Conservation (phyloP, 2,113 vertebrate species). For the Pristiophorus japonicus region DNA sequence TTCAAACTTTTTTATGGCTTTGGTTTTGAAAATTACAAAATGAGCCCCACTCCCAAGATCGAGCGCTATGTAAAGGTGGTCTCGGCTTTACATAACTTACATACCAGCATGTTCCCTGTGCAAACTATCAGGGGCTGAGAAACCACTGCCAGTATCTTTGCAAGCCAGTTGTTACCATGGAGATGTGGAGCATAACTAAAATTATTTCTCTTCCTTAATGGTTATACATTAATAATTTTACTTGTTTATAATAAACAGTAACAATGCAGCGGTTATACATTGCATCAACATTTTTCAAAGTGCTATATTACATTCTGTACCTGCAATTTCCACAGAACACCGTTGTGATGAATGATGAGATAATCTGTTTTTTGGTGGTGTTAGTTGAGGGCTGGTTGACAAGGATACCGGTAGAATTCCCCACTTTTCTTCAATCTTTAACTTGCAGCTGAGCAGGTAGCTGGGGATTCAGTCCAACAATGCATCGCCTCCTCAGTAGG, state of each 20-base stretch:
- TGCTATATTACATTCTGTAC: neutral
- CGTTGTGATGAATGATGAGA: neutral
- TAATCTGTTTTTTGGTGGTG: neutral
- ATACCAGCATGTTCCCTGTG: neutral
- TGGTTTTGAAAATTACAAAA: neutral
- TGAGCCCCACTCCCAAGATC: neutral
- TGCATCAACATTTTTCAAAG: neutral
- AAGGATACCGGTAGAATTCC: no score
- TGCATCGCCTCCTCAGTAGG: no score
- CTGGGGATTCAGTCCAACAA: no score
- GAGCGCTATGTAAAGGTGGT: neutral
- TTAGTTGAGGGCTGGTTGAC: no score
- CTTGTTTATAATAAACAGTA: neutral
- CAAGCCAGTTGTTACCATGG: constrained; percentile 7
- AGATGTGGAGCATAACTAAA: neutral
- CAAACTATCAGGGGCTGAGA: neutral
- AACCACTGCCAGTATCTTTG: neutral
- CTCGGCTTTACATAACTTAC: neutral
- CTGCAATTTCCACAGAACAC: neutral
- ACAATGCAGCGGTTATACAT: neutral
- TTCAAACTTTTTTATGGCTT: neutral
- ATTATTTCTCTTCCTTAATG: neutral
- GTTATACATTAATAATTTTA: neutral
- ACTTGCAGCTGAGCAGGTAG: no score
- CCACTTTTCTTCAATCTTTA: no score